Conservation (phyloP, 1,140 invertebrate genomes). For the Lepidotrigona ventralis region DNA sequence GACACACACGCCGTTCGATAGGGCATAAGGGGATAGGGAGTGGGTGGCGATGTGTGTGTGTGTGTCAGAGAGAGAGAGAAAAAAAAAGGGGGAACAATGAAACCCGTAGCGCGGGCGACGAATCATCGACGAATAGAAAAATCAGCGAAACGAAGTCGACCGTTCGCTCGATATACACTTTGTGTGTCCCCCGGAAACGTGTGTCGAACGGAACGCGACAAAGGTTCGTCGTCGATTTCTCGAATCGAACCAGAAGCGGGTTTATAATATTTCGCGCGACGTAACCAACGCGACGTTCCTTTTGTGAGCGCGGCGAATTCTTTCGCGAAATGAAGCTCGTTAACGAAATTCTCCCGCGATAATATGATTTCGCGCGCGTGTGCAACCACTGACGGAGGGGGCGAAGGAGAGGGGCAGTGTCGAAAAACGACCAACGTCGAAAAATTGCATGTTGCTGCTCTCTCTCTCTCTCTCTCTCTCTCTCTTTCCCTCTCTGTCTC, state of each 20-base stretch:
- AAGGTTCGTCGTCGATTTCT: slow-evolving; percentile 6
- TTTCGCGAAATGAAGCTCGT: slow-evolving; percentile 25
- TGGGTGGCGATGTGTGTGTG: too few species aligned
- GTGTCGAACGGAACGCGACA: background rate
- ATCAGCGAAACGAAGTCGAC: slow-evolving; percentile 16
- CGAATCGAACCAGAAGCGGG: slow-evolving; percentile 6
- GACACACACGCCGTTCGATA: slow-evolving; percentile 28
- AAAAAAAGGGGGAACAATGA: background rate
- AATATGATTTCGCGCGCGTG: slow-evolving; percentile 4
- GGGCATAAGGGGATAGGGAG: background rate
- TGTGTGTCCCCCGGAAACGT: background rate
- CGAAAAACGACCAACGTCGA: background rate
- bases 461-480: background rate
- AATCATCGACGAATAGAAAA: slow-evolving; percentile 46
- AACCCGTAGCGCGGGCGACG: slow-evolving; percentile 13
- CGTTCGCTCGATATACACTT: background rate
- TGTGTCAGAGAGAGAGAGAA: too few species aligned
- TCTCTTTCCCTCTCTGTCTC: too few species aligned
- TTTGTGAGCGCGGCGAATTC: slow-evolving; percentile 1
- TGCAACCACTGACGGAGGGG: background rate
- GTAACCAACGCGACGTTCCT: background rate
- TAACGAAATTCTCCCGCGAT: slow-evolving; percentile 37
- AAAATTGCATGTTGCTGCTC: background rate
- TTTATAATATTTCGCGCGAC: slow-evolving; percentile 10
- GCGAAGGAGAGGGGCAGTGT: too few species aligned